Evolutionary conservation across 2,797 vertebrate species (phyloP).

Genomic region (Anguilla obscura): DNA sequence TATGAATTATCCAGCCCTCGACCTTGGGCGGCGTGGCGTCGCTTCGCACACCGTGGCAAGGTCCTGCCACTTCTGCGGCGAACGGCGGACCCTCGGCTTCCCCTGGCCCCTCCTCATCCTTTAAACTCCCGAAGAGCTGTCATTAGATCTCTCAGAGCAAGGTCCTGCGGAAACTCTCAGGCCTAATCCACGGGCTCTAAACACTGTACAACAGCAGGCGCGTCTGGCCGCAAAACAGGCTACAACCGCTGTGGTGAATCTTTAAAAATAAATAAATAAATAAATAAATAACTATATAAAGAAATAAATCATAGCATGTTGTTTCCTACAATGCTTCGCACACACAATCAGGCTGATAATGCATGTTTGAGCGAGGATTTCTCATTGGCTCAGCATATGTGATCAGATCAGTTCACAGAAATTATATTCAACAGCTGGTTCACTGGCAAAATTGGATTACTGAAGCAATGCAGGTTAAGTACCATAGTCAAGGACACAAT

Average conservation of each 20-base stretch:
- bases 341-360: not conserved
- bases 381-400: not conserved
- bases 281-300: not conserved
- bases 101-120: not conserved
- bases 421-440: conserved; percentile 7
- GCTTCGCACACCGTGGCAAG: not conserved
- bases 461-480: not conserved
- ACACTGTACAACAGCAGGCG: not conserved
- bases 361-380: not conserved
- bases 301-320: not conserved
- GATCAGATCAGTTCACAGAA: not conserved
- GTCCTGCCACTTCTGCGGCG: not conserved
- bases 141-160: not conserved
- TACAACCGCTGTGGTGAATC: not conserved
- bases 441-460: not conserved
- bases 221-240: not conserved
- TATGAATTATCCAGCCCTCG: not conserved
- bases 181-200: not conserved
- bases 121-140: not conserved
- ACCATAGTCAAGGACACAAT: not conserved
- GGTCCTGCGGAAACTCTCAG: not conserved
- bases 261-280: not conserved
- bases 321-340: not conserved
- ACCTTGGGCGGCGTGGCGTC: not conserved
- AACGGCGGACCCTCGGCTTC: not conserved